phyloP scores from a whole-genome alignment of 2,797 vertebrate species.

The Pangasius larnaudii region DNA sequence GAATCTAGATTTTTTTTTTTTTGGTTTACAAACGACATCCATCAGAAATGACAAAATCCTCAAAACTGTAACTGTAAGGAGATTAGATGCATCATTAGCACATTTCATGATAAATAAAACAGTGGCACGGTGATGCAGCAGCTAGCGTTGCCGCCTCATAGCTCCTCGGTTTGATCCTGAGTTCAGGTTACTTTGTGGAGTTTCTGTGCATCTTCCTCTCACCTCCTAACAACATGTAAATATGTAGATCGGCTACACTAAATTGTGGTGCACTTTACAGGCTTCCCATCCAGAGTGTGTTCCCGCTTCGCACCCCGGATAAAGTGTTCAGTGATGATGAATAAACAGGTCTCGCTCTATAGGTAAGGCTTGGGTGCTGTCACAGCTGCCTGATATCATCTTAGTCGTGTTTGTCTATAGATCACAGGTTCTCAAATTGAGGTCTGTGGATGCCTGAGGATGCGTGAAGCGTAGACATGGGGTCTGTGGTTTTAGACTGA shows the following conservation, averaged over 20 bases:
- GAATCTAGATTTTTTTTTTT: neutral
- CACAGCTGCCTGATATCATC: neutral
- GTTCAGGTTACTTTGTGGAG: neutral
- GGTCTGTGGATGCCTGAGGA: neutral
- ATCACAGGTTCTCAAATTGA: neutral
- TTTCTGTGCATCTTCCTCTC: neutral
- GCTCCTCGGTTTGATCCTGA: neutral
- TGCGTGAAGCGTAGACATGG: neutral
- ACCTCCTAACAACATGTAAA: neutral
- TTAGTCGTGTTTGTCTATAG: neutral
- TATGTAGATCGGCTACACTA: neutral
- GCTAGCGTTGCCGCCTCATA: neutral
- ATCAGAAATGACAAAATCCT: neutral
- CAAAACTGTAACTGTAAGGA: too few relatives aligned
- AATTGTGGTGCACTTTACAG: neutral
- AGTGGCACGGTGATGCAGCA: neutral
- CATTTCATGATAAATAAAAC: neutral
- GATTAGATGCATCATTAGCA: neutral
- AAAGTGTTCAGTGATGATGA: neutral
- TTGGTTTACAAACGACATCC: neutral
- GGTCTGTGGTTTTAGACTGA: neutral
- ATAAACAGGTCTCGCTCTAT: too few relatives aligned
- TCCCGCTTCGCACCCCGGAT: neutral
- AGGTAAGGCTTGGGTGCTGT: neutral
- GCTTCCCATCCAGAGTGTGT: neutral